phyloP scores from a whole-genome alignment of 35 echinoderm and acorn worm species.

The Ophioderma brevispina region DNA sequence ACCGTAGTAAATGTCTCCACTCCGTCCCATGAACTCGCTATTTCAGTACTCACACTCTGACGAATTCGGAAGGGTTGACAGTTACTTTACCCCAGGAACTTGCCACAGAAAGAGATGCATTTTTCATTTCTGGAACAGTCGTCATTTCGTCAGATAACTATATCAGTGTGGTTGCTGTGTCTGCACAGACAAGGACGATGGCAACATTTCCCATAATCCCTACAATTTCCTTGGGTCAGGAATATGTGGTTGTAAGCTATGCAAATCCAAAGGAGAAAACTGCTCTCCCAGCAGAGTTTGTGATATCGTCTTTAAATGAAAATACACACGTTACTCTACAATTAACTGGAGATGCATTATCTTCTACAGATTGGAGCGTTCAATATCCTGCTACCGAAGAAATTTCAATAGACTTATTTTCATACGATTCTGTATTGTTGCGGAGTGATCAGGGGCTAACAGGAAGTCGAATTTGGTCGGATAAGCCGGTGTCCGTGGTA shows the following conservation, averaged over 20 bases:
- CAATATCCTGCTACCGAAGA: not conserved
- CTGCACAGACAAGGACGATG: not conserved
- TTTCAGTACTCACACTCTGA: not conserved
- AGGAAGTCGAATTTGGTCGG: slow-evolving; percentile 10
- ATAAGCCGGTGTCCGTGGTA: slow-evolving; percentile 30
- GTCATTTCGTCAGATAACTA: not conserved
- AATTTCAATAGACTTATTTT: not conserved
- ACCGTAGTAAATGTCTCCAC: not conserved
- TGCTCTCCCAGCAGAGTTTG: not conserved
- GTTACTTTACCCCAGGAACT: not conserved
- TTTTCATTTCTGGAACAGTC: not conserved
- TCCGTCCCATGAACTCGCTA: not conserved
- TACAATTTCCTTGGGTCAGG: not conserved
- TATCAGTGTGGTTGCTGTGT: not conserved
- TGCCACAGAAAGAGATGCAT: not conserved
- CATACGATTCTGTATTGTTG: not conserved
- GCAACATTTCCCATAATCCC: not conserved
- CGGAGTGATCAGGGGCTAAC: slow-evolving; percentile 21
- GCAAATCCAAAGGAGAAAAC: not conserved
- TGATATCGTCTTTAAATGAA: not conserved
- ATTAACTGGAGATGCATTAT: not conserved
- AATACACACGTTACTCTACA: not conserved
- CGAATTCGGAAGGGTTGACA: not conserved
- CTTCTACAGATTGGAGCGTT: not conserved
- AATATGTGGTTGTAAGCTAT: not conserved